Evolutionary conservation across 2,888 invertebrate genomes (phyloP), one percentile per base, ranked within the genome.

Genomic region (Dilophus febrilis): DNA sequence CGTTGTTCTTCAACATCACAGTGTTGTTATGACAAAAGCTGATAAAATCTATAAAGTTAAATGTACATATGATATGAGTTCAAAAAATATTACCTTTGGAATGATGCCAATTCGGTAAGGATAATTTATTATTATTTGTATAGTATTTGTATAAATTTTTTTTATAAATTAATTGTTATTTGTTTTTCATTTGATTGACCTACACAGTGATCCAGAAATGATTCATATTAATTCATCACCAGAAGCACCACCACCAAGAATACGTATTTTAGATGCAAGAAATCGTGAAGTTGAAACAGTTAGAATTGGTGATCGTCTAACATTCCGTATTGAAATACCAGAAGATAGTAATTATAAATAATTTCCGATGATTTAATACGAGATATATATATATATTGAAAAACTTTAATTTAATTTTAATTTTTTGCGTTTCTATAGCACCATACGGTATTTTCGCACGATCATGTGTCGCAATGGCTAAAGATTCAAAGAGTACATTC

Each of bases 41-140:
- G 91, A 91, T 60, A 91, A 91, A 62, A 90, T 91, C 58, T 91
- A 91, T 72, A 91, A 90, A 68, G 88, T 91, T 43, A 87, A 91
- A 59, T 91, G 91, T 58, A 91, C 91, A 6, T 91, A 91, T 63
- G 91, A 91, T 60, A 91, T 91, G 83, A 86, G 88, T 48, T 88
- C 91, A 16, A 87, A 88, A 70, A 91, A 91, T 64, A 88, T 91
- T 51, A 90, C 91, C 28, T 91, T 91, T 67, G 91, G 91, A 67
- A 90, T 91, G 90, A 88, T 90, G 81, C 91, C 91, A 47, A 88
- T 91, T 64, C 79, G 84, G 79, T 79, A 58, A 58, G 65, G 26
- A 34, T 39, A 13, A 8, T 29, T 13, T 29, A 13, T 11, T n/a
- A n/a, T n/a, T 22, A 8, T 22, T 22, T 4, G 22, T 6, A 22